A percentile compares a stretch with the other conserved stretches of the same genome.
Evolutionary conservation across 64 coral and sea anemone genomes (phyloP).

Genomic region (Anthopleura sola): DNA sequence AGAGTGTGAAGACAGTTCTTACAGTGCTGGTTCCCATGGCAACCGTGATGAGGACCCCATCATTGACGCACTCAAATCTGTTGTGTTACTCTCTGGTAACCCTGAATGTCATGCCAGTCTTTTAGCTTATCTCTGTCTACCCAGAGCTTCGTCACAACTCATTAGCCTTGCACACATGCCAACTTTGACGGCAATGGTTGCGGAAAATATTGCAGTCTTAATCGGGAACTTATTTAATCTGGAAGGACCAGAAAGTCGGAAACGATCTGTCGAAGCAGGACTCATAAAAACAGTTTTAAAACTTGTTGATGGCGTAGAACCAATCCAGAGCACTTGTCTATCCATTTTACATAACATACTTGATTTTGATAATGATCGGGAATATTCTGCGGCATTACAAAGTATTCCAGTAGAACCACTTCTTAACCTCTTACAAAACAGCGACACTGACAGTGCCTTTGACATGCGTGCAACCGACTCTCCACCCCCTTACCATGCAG

Average conservation of each 20-base stretch:
- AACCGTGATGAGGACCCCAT: conserved; percentile 63
- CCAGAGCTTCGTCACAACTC: conserved; percentile 82
- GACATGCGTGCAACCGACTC: conserved; percentile 63
- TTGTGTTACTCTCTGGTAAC: conserved; percentile 87
- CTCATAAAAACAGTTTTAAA: conserved; percentile 93
- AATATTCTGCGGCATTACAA: conserved; percentile 83
- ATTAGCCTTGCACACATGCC: conserved; percentile 58
- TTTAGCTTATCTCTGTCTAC: conserved; percentile 90
- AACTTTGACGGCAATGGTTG: conserved; percentile 42
- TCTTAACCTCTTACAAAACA: conserved; percentile 74
- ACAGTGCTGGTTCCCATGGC: conserved; percentile 68
- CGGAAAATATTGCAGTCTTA: conserved; percentile 77
- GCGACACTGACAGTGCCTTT: conserved; percentile 86
- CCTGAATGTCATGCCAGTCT: conserved; percentile 90
- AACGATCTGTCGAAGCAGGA: conserved; percentile 88
- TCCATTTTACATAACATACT: conserved; percentile 89
- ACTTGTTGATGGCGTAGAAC: conserved; percentile 78
- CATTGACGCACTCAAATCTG: conserved; percentile 71
- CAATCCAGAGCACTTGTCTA: conserved; percentile 92
- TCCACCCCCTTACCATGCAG: conserved; percentile 40
- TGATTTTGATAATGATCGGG: conserved; percentile 90
- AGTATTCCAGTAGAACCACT: conserved; percentile 80
- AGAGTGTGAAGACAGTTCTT: conserved; percentile 84
- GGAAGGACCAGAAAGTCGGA: conserved; percentile 90
- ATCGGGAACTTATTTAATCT: conserved; percentile 96